These are phyloP conservation scores for Atractosteus spatula DNA, from an alignment of 2,113 vertebrate species.

Conservation along the genomic window DNA sequence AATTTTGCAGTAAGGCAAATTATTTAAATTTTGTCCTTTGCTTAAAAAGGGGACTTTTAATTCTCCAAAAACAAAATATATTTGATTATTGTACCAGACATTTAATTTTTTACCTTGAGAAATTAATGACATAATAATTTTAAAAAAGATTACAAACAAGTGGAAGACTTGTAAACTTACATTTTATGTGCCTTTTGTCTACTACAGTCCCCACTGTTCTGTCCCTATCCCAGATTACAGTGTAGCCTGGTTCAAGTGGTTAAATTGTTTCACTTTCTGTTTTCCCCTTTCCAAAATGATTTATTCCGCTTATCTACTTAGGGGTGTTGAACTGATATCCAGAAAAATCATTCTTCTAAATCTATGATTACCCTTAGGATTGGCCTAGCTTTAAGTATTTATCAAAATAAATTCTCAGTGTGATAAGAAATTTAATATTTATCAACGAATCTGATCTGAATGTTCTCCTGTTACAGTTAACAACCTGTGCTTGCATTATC, in stretches of 20 bases:
- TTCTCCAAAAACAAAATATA: slow-evolving; percentile 23
- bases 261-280: too few species aligned
- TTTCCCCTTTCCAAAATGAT: too few species aligned
- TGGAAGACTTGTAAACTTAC: neutral
- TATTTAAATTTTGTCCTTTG: slow-evolving; percentile 13
- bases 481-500: slow-evolving; percentile 8
- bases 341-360: too few species aligned
- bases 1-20: slow-evolving; percentile 15
- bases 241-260: too few species aligned
- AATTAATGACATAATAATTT: slow-evolving; percentile 14
- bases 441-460: neutral
- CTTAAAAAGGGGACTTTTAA: slow-evolving; percentile 23
- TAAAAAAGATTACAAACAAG: neutral
- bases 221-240: neutral
- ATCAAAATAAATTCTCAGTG: too few species aligned
- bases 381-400: too few species aligned
- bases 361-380: too few species aligned
- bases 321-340: too few species aligned
- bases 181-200: slow-evolving; percentile 12
- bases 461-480: slow-evolving; percentile 5
- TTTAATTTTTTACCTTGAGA: slow-evolving; percentile 19
- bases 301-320: too few species aligned
- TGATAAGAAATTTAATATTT: too few species aligned
- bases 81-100: slow-evolving; percentile 22
- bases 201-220: slow-evolving; percentile 7